Base-by-base conservation (phyloP, 2,888 invertebrate genomes). In the Trichopoda pennipes region DNA sequence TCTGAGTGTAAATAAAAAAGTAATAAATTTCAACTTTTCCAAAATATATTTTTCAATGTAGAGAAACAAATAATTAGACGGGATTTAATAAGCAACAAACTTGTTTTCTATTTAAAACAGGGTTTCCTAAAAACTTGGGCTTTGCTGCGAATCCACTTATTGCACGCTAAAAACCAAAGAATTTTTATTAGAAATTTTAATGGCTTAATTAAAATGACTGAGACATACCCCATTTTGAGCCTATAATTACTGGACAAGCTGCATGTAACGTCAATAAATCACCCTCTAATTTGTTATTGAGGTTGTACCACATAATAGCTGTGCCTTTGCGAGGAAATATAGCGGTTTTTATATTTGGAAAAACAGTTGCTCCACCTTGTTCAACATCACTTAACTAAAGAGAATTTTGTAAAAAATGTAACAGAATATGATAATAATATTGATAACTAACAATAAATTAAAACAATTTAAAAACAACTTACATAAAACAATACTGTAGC, bases 291-390 rank as follows among this genome's bases (percentile, higher is more conserved):
- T 86, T 80, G 14, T 87, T 81, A 60, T 85, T 83, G 1, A 90
- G 86, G 81, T 90, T 90, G 70, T 90, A 88, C 90, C 90, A 90
- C 23, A 90, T 70, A 7, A 89, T 56, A 3, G 88, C 93, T 16
- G 93, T 88, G 47, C 94, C 93, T 90, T 96, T 97, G 86, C 94
- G 93, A 0, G 99, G 99, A 93, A 95, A 96, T 64, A 99, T 92
- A 21, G 96, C 94, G 42, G 96, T 93, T 9, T 95, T 94, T 19
- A 99, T 92, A 84, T 94, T 94, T 0, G 98, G 97, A 91, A 99
- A 99, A 10, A 99, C 99, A 0, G 99, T 99, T 7, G 98, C 98
- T 14, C 99, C 99, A 0, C 99, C 99, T 90, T 97, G 98, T 42
- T 96, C 94, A 14, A 99, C 99, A 89, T 99, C 97, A 76, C 95